phyloP scores from a whole-genome alignment of 2,113 vertebrate genomes.

The Phalacrocorax pelagicus region DNA sequence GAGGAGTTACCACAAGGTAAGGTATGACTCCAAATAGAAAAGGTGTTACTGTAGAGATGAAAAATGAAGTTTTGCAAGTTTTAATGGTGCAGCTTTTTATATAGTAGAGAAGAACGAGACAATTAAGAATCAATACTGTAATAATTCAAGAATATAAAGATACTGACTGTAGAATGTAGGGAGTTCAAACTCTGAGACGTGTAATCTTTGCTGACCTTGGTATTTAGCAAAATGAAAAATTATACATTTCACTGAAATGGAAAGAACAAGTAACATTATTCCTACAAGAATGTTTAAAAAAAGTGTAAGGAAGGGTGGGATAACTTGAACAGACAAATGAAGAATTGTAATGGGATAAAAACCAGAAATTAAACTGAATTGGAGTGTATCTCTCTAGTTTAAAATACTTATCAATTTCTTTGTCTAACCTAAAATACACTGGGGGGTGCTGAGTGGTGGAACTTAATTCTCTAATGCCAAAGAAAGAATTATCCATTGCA shows the following conservation, averaged over 20 bases:
- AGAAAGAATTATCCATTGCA: neutral
- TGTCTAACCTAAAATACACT: neutral
- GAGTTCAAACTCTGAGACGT: neutral
- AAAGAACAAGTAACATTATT: neutral
- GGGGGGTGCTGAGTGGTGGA: accelerated
- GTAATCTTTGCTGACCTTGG: neutral
- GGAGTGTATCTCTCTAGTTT: neutral
- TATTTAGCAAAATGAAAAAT: neutral
- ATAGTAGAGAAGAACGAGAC: neutral
- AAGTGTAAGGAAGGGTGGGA: neutral
- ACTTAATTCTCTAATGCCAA: neutral
- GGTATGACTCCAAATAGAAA: neutral
- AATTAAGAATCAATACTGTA: neutral
- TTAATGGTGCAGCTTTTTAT: neutral
- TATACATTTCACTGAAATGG: neutral
- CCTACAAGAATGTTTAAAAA: neutral
- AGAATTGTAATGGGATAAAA: neutral
- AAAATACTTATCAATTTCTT: neutral
- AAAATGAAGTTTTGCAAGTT: neutral
- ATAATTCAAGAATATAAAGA: neutral
- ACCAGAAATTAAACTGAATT: neutral
- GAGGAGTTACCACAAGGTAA: neutral
- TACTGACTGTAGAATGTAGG: neutral
- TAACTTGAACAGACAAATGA: neutral
- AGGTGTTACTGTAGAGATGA: neutral